phyloP scores from a whole-genome alignment of 2,113 vertebrate genomes.

The Ancistrus triradiatus region DNA sequence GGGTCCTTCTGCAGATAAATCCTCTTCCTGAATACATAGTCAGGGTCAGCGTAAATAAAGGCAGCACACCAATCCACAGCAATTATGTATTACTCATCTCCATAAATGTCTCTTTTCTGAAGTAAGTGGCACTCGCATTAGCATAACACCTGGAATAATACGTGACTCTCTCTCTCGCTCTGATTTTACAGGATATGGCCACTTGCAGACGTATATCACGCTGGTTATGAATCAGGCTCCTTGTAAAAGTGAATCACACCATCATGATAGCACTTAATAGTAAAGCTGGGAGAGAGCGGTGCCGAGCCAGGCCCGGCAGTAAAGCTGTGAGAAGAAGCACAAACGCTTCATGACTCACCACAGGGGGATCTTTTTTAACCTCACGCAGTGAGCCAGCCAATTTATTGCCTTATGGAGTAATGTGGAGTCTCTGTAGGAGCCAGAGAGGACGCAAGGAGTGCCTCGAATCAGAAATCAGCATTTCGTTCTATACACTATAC shows the following conservation, averaged over 20 bases:
- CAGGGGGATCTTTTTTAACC: conserved; percentile 22
- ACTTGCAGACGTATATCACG: conserved; percentile 32
- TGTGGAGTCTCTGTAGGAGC: conserved; percentile 20
- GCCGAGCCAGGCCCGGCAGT: conserved; percentile 34
- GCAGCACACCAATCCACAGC: conserved; percentile 24
- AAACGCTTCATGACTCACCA: conserved; percentile 38
- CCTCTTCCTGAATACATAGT: conserved; percentile 41
- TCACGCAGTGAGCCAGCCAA: conserved; percentile 13
- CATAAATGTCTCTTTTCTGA: neutral
- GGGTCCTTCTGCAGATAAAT: too few relatives aligned
- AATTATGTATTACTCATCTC: conserved; percentile 19
- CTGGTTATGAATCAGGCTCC: conserved; percentile 36
- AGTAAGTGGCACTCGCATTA: neutral
- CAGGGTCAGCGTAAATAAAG: conserved; percentile 41
- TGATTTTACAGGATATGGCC: conserved; percentile 15
- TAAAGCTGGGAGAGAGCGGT: conserved; percentile 34
- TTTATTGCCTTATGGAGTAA: conserved; percentile 29
- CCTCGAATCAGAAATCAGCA: conserved; percentile 12
- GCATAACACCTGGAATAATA: conserved; percentile 30
- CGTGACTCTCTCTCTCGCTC: neutral
- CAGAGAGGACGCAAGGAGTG: conserved; percentile 14
- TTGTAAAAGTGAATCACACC: conserved; percentile 41
- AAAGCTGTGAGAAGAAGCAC: conserved; percentile 34
- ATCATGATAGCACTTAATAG: conserved; percentile 35
- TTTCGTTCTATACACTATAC: neutral